phyloP scores from a whole-genome alignment of 1,140 invertebrate genomes.

The Berghia stephanieae region DNA sequence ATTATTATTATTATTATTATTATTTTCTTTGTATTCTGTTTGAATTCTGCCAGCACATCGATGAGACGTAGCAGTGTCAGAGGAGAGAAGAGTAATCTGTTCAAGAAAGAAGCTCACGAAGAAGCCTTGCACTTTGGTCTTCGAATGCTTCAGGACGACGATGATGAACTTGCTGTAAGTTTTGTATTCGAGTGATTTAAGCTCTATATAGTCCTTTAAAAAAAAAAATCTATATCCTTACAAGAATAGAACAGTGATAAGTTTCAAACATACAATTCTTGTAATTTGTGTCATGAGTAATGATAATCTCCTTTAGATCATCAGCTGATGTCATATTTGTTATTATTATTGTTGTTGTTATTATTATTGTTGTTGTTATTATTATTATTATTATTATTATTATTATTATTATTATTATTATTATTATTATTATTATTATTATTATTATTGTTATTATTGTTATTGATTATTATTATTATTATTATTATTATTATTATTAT shows the following conservation, averaged over 20 bases:
- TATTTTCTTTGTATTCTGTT: too few relatives aligned
- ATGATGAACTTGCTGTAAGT: conserved; percentile 35
- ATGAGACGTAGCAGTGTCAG: conserved; percentile 92
- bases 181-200: background rate
- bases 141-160: conserved; percentile 39
- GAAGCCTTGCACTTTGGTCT: conserved; percentile 73
- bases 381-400: too few relatives aligned
- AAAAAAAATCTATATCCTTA: too few relatives aligned
- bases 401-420: too few relatives aligned
- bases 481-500: too few relatives aligned
- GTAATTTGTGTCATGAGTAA: background rate
- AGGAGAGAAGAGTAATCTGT: conserved; percentile 86
- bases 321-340: background rate
- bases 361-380: too few relatives aligned
- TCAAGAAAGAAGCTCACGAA: conserved; percentile 93
- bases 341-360: too few relatives aligned
- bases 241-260: background rate
- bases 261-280: background rate
- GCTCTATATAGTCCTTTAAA: too few relatives aligned
- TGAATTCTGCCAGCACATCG: conserved; percentile 76
- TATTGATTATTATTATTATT: too few relatives aligned
- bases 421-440: too few relatives aligned
- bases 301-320: background rate
- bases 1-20: background rate
- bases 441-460: too few relatives aligned